Percentiles rank a stretch among this genome's conserved stretches.
These are phyloP conservation scores for Toxonevra muliebris DNA, from an alignment of 2,888 invertebrate genomes.

Conservation along the genomic window DNA sequence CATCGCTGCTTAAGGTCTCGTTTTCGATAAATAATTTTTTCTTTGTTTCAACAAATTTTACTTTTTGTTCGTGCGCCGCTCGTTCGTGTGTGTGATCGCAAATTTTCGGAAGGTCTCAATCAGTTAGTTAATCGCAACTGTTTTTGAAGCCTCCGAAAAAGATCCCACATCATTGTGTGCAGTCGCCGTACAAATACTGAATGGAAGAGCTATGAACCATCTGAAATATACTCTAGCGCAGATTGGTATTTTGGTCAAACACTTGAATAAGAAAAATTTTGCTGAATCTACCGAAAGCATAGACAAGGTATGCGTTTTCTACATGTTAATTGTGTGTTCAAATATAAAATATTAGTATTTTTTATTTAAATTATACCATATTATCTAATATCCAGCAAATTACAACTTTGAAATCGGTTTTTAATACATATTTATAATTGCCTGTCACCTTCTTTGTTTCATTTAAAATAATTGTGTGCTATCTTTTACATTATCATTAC, in stretches of 20 bases:
- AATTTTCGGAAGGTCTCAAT: slow-evolving; percentile 35
- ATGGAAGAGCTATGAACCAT: slow-evolving; percentile 93
- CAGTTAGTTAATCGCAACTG: slow-evolving; percentile 24
- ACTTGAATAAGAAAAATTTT: slow-evolving; percentile 95
- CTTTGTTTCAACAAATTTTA: slow-evolving; percentile 22
- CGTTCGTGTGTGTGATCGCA: slow-evolving; percentile 37
- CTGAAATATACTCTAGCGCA: slow-evolving; percentile 91
- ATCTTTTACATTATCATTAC: no score
- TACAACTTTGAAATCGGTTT: no score
- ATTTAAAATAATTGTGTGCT: no score
- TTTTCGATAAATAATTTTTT: slow-evolving; percentile 28
- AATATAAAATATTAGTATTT: no score
- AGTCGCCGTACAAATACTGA: slow-evolving; percentile 55
- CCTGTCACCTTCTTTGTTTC: no score
- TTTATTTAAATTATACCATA: no score
- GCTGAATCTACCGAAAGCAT: slow-evolving; percentile 90
- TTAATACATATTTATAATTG: no score
- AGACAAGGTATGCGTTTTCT: slow-evolving; percentile 74
- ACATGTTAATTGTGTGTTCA: no score
- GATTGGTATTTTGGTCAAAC: slow-evolving; percentile 96
- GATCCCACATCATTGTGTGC: slow-evolving; percentile 46
- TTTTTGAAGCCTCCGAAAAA: slow-evolving; percentile 66
- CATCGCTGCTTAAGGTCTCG: slow-evolving; percentile 5
- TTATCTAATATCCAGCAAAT: not conserved
- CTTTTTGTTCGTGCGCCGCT: slow-evolving; percentile 45